Evolutionary conservation across 2,888 invertebrate species (phyloP), one percentile per base, ranked within the genome.

Genomic region (Cynaeus angustus): DNA sequence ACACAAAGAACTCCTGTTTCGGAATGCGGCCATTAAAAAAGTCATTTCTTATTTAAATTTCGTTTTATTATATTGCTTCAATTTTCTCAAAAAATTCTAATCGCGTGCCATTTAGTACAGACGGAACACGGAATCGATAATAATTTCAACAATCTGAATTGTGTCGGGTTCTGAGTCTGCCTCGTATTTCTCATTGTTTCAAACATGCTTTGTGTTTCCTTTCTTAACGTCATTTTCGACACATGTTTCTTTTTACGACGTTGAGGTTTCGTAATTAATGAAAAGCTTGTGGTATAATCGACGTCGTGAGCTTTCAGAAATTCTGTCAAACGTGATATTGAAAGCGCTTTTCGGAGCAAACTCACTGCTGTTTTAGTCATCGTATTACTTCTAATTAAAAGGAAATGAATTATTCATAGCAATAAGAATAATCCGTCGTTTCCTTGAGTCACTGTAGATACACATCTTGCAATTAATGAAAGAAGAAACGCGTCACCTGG

Each of bases 21-120:
- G 12, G n/a, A 33, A 13, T 12, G 52, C 10, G 12, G 52, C 38
- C 16, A 55, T 55, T 41, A 58, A 43, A 43, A 26, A 41, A 10
- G n/a, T 14, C 46, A 46, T 59, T 45, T 38, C 48, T 50, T 37
- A 50, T 48, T 48, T 38, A 48, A 45, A 56, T 56, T 56, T 41
- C 41, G n/a, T 43, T 43, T 26, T 50, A 28, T 50, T 50, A 28
- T 50, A 53, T 13, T 33, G 53, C 10, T 12, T 41, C 26, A 21
- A 58, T 41, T 43, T 46, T 46, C 59, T 33, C 41, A 14, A 59
- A 58, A 59, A 46, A 45, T 58, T 58, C 58, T 28, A 14, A 45
- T 59, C 46, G 59, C 59, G 59, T 59, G 59, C 33, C 59, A 46
- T 59, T 59, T 50, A 46, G 28, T 58, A 16, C 38, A 43, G 14